These are phyloP conservation scores for Amitus sp. DNA, from an alignment of 2,888 invertebrate species.

Conservation along the genomic window DNA sequence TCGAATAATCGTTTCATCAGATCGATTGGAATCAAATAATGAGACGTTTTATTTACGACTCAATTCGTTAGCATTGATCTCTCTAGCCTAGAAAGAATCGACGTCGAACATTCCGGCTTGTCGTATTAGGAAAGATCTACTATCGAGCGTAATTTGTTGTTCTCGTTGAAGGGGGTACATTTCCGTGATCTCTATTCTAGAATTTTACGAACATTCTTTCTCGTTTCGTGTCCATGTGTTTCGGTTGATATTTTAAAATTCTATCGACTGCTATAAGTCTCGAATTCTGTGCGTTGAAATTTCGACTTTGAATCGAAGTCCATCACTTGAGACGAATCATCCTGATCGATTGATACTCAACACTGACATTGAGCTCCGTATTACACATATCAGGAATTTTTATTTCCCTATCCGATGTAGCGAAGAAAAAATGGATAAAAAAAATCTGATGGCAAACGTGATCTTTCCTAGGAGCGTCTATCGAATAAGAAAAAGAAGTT, in stretches of 20 bases:
- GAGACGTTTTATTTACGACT: constrained; percentile 37
- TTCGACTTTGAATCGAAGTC: too few species aligned
- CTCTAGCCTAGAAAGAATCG: constrained; percentile 38
- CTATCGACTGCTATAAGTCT: too few species aligned
- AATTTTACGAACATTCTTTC: constrained; percentile 39
- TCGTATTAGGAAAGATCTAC: constrained; percentile 64
- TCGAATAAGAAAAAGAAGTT: neutral
- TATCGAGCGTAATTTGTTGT: constrained; percentile 62
- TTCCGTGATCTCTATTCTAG: constrained; percentile 55
- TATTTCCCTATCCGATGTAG: neutral
- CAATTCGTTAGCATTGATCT: constrained; percentile 41
- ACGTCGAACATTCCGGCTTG: constrained; percentile 55
- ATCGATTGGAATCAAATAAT: constrained; percentile 35
- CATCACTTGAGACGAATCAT: too few species aligned
- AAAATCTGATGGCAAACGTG: neutral
- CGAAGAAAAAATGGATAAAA: neutral
- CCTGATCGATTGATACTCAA: too few species aligned
- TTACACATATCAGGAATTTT: constrained; percentile 3
- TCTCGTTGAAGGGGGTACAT: constrained; percentile 62
- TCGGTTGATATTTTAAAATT: neutral
- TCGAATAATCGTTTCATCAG: constrained; percentile 22
- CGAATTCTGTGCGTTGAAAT: too few species aligned
- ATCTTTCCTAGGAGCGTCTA: neutral
- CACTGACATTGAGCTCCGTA: too few species aligned
- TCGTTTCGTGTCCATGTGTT: neutral